A percentile compares a stretch with the other conserved stretches of the same genome.
phyloP scores from a whole-genome alignment of 2,797 vertebrate genomes.

The Pygocentrus nattereri region DNA sequence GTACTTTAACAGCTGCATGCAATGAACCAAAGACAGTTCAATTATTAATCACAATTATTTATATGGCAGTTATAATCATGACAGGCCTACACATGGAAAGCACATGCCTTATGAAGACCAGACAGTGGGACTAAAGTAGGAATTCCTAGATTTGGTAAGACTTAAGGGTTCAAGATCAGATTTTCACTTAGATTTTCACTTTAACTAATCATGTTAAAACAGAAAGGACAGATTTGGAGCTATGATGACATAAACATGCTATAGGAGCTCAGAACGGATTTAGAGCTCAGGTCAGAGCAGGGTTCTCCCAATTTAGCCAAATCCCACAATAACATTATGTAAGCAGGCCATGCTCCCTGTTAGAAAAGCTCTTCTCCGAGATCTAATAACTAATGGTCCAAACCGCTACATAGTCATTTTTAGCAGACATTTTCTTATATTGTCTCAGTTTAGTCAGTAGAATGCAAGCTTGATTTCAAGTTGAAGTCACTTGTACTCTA shows the following conservation, averaged over 20 bases:
- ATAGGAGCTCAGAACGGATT: slow-evolving; percentile 40
- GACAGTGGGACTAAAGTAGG: background rate
- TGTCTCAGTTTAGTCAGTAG: background rate
- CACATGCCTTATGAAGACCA: background rate
- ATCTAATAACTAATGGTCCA: background rate
- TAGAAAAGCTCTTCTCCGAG: slow-evolving; percentile 4
- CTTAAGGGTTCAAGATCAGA: background rate
- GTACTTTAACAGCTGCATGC: no score
- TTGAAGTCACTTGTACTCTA: background rate
- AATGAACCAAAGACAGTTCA: no score
- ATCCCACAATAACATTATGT: slow-evolving; percentile 45
- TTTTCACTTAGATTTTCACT: background rate
- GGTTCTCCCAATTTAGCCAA: slow-evolving; percentile 40
- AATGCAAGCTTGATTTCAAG: background rate
- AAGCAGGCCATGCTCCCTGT: slow-evolving; percentile 3
- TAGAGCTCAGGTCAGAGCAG: slow-evolving; percentile 29
- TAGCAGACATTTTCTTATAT: background rate
- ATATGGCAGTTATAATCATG: no score
- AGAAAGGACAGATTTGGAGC: background rate
- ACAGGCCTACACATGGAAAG: background rate
- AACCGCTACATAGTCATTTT: background rate
- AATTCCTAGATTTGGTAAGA: background rate
- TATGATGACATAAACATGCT: slow-evolving; percentile 22
- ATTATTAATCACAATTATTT: no score
- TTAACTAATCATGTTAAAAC: background rate